These are phyloP conservation scores for Melanogrammus aeglefinus DNA, from an alignment of 2,797 vertebrate genomes.

Conservation along the genomic window DNA sequence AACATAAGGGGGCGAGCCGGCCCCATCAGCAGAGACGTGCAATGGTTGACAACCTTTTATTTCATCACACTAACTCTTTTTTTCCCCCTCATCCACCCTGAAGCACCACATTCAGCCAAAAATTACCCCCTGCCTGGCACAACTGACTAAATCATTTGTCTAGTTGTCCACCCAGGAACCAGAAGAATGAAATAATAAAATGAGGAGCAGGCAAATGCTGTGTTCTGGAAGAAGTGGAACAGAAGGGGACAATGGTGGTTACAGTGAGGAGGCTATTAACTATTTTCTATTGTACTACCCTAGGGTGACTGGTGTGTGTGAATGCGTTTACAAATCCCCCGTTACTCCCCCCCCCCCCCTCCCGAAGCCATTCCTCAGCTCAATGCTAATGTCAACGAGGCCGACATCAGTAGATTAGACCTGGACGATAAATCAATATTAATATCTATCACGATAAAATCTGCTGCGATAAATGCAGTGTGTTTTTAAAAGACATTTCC, in stretches of 20 bases:
- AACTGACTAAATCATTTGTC: conserved; percentile 65
- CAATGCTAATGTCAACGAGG: conserved; percentile 32
- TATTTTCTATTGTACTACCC: background rate
- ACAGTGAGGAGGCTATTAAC: background rate
- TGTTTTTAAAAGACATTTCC: too few species aligned
- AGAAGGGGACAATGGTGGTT: background rate
- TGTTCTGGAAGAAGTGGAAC: conserved; percentile 11
- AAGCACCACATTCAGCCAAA: conserved; percentile 63
- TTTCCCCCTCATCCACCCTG: conserved; percentile 20
- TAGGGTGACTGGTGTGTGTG: background rate
- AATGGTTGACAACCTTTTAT: conserved; percentile 74
- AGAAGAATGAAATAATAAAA: conserved; percentile 31
- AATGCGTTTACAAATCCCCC: conserved; percentile 10
- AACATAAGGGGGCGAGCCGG: conserved; percentile 70
- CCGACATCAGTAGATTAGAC: conserved; percentile 43
- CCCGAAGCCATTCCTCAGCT: conserved; percentile 28
- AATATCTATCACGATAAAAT: too few species aligned
- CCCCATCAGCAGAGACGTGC: conserved; percentile 63
- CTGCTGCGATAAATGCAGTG: too few species aligned
- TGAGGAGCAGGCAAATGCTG: conserved; percentile 11
- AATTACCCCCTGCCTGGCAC: conserved; percentile 65
- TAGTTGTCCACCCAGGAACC: conserved; percentile 60
- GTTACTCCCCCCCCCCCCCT: conserved; percentile 8
- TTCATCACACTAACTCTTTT: conserved; percentile 54
- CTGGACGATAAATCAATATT: too few species aligned